phyloP scores from a whole-genome alignment of 2,797 vertebrate species.

The Cossypha polioptera region DNA sequence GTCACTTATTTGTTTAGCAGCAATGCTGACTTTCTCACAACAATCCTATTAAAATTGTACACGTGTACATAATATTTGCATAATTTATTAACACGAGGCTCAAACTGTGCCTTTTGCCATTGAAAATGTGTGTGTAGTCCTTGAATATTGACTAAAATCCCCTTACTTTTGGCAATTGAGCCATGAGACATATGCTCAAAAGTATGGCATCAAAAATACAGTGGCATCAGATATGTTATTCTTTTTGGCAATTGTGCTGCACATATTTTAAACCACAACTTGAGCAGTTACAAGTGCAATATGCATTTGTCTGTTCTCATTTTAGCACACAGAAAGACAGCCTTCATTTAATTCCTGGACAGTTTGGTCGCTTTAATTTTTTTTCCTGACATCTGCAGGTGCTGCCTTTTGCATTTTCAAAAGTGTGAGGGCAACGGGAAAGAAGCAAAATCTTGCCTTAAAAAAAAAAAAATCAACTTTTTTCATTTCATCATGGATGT shows the following conservation, averaged over 20 bases:
- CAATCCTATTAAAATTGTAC: slow-evolving; percentile 65
- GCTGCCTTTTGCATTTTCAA: not conserved
- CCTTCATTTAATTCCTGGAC: slow-evolving; percentile 12
- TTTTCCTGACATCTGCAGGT: not conserved
- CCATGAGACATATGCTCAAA: slow-evolving; percentile 70
- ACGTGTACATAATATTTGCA: slow-evolving; percentile 68
- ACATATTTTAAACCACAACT: slow-evolving; percentile 55
- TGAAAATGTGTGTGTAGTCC: slow-evolving; percentile 62
- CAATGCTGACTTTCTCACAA: slow-evolving; percentile 60
- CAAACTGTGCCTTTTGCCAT: slow-evolving; percentile 71
- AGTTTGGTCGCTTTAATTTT: not conserved
- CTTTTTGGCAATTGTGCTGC: slow-evolving; percentile 55
- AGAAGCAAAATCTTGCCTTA: not conserved
- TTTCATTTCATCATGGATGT: not conserved
- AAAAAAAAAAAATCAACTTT: not conserved
- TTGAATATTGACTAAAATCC: slow-evolving; percentile 72
- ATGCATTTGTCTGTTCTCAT: slow-evolving; percentile 18
- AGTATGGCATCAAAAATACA: slow-evolving; percentile 58
- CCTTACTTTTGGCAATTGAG: slow-evolving; percentile 70
- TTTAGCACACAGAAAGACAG: slow-evolving; percentile 21
- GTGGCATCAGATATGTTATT: slow-evolving; percentile 27
- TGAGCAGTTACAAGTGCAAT: slow-evolving; percentile 64
- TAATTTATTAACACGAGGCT: slow-evolving; percentile 63
- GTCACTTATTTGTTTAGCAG: slow-evolving; percentile 58
- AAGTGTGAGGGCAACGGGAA: not conserved